These are phyloP conservation scores for Branchinecta lynchi DNA, from an alignment of 1,140 invertebrate genomes.

Conservation along the genomic window DNA sequence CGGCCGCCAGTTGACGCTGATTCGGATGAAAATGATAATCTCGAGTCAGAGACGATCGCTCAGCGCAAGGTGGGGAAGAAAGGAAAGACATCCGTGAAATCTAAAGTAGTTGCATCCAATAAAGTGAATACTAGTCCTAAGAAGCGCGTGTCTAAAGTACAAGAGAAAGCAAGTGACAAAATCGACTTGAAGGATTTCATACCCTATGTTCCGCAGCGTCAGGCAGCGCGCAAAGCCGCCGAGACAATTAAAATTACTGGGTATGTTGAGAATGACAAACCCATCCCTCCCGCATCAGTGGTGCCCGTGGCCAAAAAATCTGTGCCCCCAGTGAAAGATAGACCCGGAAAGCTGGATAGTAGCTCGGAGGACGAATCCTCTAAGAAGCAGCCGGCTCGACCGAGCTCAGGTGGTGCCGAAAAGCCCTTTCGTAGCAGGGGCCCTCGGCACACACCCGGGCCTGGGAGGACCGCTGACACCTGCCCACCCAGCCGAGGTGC, in stretches of 20 bases:
- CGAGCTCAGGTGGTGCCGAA: conserved; percentile 12
- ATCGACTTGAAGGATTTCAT: conserved; percentile 35
- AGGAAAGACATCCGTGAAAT: conserved; percentile 21
- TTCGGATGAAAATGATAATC: conserved; percentile 20
- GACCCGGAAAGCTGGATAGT: neutral
- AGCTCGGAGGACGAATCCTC: neutral
- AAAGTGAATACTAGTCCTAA: neutral
- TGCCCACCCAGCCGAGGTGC: conserved; percentile 7
- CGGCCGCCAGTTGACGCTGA: conserved; percentile 19
- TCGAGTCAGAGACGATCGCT: conserved; percentile 25
- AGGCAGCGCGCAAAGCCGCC: conserved; percentile 77
- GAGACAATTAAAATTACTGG: conserved; percentile 66
- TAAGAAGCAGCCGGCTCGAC: neutral
- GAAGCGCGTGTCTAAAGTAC: conserved; percentile 15
- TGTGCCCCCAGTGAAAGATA: neutral
- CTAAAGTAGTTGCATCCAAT: conserved; percentile 17
- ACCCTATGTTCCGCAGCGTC: conserved; percentile 69
- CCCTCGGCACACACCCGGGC: conserved; percentile 17
- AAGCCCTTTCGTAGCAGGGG: conserved; percentile 23
- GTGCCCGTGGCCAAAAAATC: neutral
- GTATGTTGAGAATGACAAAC: conserved; percentile 27
- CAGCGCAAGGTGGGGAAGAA: conserved; percentile 25
- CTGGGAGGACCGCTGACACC: conserved; percentile 7
- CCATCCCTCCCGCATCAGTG: neutral
- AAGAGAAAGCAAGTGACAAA: conserved; percentile 23